Evolutionary conservation across 1,140 invertebrate genomes (phyloP).

Genomic region (Cyrtorhinus lividipennis): DNA sequence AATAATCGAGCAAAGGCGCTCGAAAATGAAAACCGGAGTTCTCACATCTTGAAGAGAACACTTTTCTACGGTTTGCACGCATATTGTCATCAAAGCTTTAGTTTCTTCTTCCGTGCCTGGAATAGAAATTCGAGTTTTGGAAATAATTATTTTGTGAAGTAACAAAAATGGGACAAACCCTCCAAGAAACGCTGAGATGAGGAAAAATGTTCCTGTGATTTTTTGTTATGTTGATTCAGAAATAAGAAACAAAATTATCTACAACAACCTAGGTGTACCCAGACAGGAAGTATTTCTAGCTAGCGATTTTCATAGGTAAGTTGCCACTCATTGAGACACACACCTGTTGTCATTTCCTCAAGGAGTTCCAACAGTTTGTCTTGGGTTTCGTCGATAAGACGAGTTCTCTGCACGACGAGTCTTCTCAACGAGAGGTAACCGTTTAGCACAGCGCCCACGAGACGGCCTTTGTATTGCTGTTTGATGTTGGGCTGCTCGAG

Average conservation of each 20-base stretch:
- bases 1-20: conserved; percentile 92
- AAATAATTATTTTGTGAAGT: neutral
- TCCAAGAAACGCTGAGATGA: neutral
- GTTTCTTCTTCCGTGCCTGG: conserved; percentile 87
- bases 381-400: conserved; percentile 91
- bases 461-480: conserved; percentile 72
- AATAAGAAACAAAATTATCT: conserved; percentile 15
- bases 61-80: conserved; percentile 89
- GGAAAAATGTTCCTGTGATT: neutral
- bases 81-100: conserved; percentile 92
- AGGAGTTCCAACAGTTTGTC: conserved; percentile 85
- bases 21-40: conserved; percentile 95
- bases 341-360: conserved; percentile 90
- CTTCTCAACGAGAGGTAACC: conserved; percentile 83
- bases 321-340: no score
- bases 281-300: no score
- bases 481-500: conserved; percentile 68
- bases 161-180: conserved; percentile 23
- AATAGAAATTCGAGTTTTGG: conserved; percentile 15
- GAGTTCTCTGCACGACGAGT: conserved; percentile 84
- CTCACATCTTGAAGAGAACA: conserved; percentile 82
- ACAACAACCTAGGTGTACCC: no score
- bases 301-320: no score
- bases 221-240: no score
- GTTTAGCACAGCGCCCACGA: conserved; percentile 80